phyloP scores from a whole-genome alignment of 2,113 vertebrate genomes.

The Oenanthe melanoleuca region DNA sequence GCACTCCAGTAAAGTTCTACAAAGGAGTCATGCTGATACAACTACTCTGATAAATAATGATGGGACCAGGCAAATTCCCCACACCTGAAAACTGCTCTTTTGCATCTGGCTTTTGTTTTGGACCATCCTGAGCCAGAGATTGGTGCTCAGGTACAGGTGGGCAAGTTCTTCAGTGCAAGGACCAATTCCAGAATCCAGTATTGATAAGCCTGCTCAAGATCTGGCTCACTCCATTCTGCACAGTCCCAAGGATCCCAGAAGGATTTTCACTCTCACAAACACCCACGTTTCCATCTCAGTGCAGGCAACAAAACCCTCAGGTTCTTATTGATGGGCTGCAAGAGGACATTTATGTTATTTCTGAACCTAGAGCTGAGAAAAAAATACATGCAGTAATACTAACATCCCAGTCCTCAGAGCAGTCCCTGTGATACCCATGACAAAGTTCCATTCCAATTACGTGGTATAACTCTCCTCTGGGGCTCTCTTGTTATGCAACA shows the following conservation, averaged over 20 bases:
- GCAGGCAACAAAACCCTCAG: neutral
- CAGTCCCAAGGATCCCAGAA: neutral
- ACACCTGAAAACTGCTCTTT: neutral
- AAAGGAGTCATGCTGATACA: neutral
- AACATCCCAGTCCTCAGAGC: neutral
- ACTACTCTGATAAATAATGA: neutral
- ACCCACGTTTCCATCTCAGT: neutral
- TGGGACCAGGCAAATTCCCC: neutral
- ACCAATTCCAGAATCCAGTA: neutral
- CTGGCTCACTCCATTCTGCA: neutral
- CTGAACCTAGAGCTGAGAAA: neutral
- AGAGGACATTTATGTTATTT: neutral
- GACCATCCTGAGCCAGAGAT: fast-evolving
- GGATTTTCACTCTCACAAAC: neutral
- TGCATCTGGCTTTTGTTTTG: fast-evolving
- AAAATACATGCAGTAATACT: neutral
- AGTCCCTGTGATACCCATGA: neutral
- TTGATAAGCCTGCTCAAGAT: fast-evolving
- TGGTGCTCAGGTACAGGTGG: neutral
- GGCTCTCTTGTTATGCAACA: neutral
- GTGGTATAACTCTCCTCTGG: neutral
- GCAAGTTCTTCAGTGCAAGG: neutral
- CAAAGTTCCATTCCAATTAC: neutral
- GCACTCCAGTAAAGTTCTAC: neutral
- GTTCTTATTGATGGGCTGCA: neutral